These are phyloP conservation scores for Cuniculus paca DNA, from an alignment of 2,797 vertebrate genomes.

Conservation along the genomic window DNA sequence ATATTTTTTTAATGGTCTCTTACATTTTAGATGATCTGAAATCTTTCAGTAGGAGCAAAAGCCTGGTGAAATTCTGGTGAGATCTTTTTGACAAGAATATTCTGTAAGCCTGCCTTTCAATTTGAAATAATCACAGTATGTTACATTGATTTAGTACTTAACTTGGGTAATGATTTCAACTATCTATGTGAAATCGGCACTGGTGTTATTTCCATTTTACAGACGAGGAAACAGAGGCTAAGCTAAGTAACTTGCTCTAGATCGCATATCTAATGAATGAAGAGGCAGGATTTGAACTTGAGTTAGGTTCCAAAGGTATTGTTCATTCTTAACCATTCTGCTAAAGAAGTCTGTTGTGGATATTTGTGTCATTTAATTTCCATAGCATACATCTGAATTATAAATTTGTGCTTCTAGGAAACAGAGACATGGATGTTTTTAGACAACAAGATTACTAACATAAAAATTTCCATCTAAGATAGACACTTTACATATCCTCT, in stretches of 20 bases:
- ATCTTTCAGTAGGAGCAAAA: background rate
- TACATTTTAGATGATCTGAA: background rate
- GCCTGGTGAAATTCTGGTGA: background rate
- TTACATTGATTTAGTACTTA: background rate
- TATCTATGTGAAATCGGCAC: background rate
- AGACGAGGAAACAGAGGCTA: background rate
- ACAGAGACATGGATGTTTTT: background rate
- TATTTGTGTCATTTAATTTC: background rate
- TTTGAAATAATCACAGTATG: background rate
- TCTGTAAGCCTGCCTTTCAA: conserved; percentile 1
- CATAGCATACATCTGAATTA: background rate
- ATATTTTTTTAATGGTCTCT: background rate
- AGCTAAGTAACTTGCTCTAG: background rate
- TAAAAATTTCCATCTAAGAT: background rate
- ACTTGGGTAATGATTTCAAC: background rate
- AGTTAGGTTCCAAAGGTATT: background rate
- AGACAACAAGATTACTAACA: background rate
- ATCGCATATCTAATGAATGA: conserved; percentile 1
- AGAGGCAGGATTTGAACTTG: background rate
- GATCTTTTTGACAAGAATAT: background rate
- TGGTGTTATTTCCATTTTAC: conserved; percentile 29
- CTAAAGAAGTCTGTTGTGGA: background rate
- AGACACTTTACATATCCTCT: background rate
- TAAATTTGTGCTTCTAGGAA: conserved; percentile 21
- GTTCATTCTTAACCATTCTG: background rate